phyloP scores from a whole-genome alignment of 1,140 invertebrate genomes.

The Hyposmocoma kahamanoa region DNA sequence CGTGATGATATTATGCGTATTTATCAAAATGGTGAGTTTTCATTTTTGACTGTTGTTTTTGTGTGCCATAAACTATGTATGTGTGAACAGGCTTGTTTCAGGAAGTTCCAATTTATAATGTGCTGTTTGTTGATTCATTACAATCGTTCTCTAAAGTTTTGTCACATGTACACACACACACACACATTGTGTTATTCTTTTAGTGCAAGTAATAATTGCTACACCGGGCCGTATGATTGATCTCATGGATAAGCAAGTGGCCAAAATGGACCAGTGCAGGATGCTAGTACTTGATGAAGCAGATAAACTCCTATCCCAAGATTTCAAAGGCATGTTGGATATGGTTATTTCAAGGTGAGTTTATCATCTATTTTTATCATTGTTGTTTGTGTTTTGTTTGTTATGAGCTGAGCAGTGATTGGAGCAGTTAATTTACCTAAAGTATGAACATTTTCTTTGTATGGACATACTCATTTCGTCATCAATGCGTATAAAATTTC shows the following conservation, averaged over 20 bases:
- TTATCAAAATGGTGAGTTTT: slow-evolving; percentile 93
- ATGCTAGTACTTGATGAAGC: slow-evolving; percentile 99
- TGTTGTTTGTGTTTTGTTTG: neutral
- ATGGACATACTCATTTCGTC: no score
- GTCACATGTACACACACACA: no score
- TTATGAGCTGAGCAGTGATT: neutral
- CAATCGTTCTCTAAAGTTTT: no score
- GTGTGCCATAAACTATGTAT: no score
- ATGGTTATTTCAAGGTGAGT: slow-evolving; percentile 89
- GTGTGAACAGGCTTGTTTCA: no score
- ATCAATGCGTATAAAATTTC: no score
- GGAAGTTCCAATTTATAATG: no score
- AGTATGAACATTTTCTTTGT: no score
- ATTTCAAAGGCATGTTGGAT: slow-evolving; percentile 99
- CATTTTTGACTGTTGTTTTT: no score
- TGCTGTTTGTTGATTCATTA: no score
- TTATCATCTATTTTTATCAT: slow-evolving; percentile 8
- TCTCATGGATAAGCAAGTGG: slow-evolving; percentile 99
- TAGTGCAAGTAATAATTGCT: slow-evolving; percentile 99
- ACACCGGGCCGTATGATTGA: slow-evolving; percentile 99
- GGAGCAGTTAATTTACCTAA: no score
- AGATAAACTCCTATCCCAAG: slow-evolving; percentile 98
- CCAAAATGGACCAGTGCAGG: slow-evolving; percentile 95
- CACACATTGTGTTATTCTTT: no score
- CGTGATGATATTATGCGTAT: slow-evolving; percentile 99